These are phyloP conservation scores for Loris lydekkerianus DNA, from an alignment of 2,797 vertebrate genomes.

Conservation along the genomic window DNA sequence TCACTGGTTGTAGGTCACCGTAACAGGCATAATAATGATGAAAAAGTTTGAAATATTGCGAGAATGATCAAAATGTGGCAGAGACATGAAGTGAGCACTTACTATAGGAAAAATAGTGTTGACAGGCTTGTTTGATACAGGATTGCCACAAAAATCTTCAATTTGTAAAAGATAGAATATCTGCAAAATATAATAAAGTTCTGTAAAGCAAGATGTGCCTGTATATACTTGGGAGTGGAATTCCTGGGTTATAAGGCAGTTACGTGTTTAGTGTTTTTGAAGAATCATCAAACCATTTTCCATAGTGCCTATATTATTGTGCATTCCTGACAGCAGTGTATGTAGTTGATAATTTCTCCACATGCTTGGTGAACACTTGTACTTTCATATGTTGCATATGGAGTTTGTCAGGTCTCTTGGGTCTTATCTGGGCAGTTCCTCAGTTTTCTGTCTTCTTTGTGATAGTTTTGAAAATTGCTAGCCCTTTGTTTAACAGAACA, in stretches of 20 bases:
- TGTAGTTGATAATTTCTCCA: neutral
- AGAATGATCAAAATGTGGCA: neutral
- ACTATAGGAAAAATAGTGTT: neutral
- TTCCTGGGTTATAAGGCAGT: neutral
- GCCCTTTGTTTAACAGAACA: neutral
- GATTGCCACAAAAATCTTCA: neutral
- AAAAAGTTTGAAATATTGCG: neutral
- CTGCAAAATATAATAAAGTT: neutral
- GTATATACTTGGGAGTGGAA: neutral
- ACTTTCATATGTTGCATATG: neutral
- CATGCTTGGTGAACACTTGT: neutral
- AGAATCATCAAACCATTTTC: neutral
- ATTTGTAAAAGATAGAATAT: neutral
- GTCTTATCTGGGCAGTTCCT: neutral
- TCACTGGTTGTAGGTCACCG: neutral
- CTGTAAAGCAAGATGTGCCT: neutral
- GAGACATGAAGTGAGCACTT: neutral
- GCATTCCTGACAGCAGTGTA: neutral
- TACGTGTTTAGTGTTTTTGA: neutral
- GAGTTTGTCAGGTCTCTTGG: neutral
- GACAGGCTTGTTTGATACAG: neutral
- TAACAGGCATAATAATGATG: neutral
- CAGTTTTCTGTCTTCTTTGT: neutral
- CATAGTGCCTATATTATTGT: neutral
- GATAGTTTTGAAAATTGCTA: conserved; percentile 19